Base-by-base conservation (phyloP, 2,888 invertebrate species). In the Dynastes grantii region DNA sequence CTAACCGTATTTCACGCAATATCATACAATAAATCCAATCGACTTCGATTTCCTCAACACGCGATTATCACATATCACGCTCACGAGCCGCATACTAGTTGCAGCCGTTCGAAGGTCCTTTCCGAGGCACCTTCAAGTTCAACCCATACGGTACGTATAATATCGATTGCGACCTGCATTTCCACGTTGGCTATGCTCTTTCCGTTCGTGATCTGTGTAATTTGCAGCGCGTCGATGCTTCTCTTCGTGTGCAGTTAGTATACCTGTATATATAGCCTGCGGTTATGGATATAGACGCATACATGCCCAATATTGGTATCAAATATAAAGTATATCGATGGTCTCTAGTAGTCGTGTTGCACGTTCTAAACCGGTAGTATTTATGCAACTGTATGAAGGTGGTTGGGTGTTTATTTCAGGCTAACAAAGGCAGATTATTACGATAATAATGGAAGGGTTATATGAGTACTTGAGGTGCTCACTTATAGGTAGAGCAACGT, bases 51-150 rank as follows among this genome's bases (percentile, higher is more conserved):
- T 70, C 51, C 5, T 4, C 16, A 29, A 37, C 58, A 73, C 13
- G 37, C 73, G 37, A 73, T 73, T 58, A 73, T 16, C 32, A 22
- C 67, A 45, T 32, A 67, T 11, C 32, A 27, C 40, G 40, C 4
- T 58, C 27, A 22, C 11, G 13, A 9, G 51, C 51, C 29, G 53
- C 68, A 29, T 58, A 58, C 37, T n/a, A 53, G 45, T 55, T 73
- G 61, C 58, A 40, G 55, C 3, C 29, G 64, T 67, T 16, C 40
- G 71, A 71, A 71, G 55, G 71, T 58, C 53, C 16, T 53, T 53
- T 55, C 55, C 32, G 58, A 11, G 58, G 40, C n/a, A 73, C 73
- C 73, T 73, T 73, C 73, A 73, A 32, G 45, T 45, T 67, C 45
- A 13, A 27, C 49, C 37, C 40, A 22, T 73, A 45, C 45, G 11